phyloP scores from a whole-genome alignment of 2,113 vertebrate species.

The Sceloporus tristichus region DNA sequence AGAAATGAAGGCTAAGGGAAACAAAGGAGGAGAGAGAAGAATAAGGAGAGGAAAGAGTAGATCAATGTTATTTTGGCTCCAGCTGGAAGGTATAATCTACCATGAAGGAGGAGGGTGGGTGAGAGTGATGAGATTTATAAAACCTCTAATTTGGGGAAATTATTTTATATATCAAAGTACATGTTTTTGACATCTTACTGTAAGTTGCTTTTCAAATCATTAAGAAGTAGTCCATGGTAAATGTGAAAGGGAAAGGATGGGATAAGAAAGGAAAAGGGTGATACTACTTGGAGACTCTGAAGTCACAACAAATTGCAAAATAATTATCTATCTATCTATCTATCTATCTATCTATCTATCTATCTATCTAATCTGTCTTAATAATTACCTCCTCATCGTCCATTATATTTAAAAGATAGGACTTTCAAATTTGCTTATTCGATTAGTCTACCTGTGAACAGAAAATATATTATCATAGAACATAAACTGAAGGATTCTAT shows the following conservation, averaged over 20 bases:
- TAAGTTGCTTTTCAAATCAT: conserved; percentile 66
- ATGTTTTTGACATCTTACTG: conserved; percentile 71
- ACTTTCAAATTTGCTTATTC: not conserved
- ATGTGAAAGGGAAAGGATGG: conserved; percentile 1
- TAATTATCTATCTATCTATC: not conserved
- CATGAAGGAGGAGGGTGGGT: conserved; percentile 4
- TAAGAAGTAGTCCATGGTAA: conserved; percentile 39
- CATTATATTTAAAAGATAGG: too few relatives aligned
- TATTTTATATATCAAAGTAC: conserved; percentile 71
- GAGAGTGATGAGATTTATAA: conserved; percentile 50
- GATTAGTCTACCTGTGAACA: not conserved
- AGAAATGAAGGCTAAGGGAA: conserved; percentile 55
- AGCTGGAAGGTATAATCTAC: conserved; percentile 72
- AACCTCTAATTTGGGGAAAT: conserved; percentile 74
- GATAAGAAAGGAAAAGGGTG: conserved; percentile 42
- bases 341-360: too few relatives aligned
- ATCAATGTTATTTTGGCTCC: conserved; percentile 69
- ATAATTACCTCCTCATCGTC: not conserved
- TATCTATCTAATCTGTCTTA: not conserved
- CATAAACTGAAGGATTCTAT: not conserved
- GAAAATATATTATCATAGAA: not conserved
- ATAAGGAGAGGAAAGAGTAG: conserved; percentile 64
- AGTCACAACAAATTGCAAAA: not conserved
- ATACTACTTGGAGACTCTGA: conserved; percentile 18
- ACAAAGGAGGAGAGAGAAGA: conserved; percentile 56